Evolutionary conservation across 2,888 invertebrate genomes (phyloP).

Genomic region (Patella ulyssiponensis): DNA sequence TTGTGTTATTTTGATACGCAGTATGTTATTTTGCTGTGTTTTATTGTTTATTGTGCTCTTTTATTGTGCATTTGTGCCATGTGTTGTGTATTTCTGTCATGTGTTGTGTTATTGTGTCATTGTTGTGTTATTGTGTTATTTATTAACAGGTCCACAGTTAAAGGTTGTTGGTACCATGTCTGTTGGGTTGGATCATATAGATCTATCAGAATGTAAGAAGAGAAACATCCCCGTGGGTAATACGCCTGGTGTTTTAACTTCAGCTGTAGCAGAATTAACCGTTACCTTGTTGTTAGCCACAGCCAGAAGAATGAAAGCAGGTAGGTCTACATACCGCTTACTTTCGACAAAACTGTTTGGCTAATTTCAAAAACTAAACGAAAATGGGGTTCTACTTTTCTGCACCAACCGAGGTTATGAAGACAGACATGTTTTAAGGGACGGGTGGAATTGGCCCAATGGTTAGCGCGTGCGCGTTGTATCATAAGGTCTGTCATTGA

Average conservation of each 20-base stretch:
- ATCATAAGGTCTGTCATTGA: too few relatives aligned
- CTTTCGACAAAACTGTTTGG: not conserved
- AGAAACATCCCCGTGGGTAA: slow-evolving; percentile 85
- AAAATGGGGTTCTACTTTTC: too few relatives aligned
- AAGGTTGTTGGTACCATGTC: slow-evolving; percentile 92
- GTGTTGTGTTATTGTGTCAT: too few relatives aligned
- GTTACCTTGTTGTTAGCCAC: slow-evolving; percentile 87
- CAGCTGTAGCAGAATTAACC: slow-evolving; percentile 90
- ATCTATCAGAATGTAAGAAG: slow-evolving; percentile 82
- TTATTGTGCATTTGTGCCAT: too few relatives aligned
- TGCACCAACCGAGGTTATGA: too few relatives aligned
- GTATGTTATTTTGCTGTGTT: too few relatives aligned
- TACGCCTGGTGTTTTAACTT: slow-evolving; percentile 85
- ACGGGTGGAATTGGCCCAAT: too few relatives aligned
- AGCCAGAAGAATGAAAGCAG: slow-evolving; percentile 86
- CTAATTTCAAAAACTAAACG: not conserved
- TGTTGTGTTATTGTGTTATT: too few relatives aligned
- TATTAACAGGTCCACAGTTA: slow-evolving; percentile 77
- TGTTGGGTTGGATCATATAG: slow-evolving; percentile 91
- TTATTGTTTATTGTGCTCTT: too few relatives aligned
- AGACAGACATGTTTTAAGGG: not conserved
- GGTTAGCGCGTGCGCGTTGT: too few relatives aligned
- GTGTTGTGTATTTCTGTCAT: too few relatives aligned
- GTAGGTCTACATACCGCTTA: slow-evolving; percentile 66
- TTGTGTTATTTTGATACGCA: too few relatives aligned